Evolutionary conservation across 2,888 invertebrate genomes (phyloP).

Genomic region (Pecten maximus): DNA sequence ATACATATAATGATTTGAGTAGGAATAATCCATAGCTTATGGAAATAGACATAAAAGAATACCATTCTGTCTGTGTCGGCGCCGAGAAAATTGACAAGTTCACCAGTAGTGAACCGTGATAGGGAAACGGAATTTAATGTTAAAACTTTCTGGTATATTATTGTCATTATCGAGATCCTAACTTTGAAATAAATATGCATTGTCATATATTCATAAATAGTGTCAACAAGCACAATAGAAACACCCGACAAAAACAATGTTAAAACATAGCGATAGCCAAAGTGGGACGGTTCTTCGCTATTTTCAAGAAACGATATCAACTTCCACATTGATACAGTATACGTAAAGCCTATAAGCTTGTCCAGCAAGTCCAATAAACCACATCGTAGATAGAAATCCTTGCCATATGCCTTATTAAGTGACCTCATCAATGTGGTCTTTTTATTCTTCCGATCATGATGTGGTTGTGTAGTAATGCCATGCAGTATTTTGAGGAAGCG

Average conservation of each 20-base stretch:
- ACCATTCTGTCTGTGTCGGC: conserved; percentile 97
- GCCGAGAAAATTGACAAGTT: conserved; percentile 97
- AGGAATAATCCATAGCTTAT: conserved; percentile 97
- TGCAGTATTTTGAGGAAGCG: not conserved
- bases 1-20: conserved; percentile 84
- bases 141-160: conserved; percentile 89
- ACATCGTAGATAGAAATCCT: not conserved
- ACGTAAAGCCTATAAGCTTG: not conserved
- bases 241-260: not conserved
- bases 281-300: not conserved
- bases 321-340: not conserved
- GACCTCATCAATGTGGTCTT: not conserved
- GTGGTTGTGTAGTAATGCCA: not conserved
- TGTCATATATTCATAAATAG: not conserved
- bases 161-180: conserved; percentile 91
- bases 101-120: conserved; percentile 86
- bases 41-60: conserved; percentile 97
- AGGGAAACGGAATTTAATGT: conserved; percentile 83
- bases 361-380: not conserved
- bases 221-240: not conserved
- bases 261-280: not conserved
- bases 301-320: not conserved
- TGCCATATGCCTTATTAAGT: not conserved
- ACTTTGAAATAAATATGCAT: conserved; percentile 87
- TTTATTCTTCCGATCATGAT: not conserved